phyloP scores from a whole-genome alignment of 1,140 invertebrate genomes.

The Dysdera silvatica region DNA sequence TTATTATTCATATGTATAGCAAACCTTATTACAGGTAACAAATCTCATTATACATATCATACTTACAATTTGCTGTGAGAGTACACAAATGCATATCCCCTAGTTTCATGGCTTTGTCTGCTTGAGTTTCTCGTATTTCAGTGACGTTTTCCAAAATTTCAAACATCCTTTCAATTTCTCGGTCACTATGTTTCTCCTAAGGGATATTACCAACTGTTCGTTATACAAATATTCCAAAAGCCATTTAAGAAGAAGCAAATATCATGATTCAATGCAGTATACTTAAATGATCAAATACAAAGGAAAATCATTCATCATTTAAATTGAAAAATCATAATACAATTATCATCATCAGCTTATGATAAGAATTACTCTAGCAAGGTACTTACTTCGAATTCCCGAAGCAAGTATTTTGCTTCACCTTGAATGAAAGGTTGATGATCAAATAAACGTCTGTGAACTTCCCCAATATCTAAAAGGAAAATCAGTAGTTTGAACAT shows the following conservation, averaged over 20 bases:
- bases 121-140: conserved; percentile 63
- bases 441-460: conserved; percentile 73
- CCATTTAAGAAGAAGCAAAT: not conserved
- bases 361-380: not conserved
- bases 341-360: not conserved
- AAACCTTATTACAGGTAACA: no score
- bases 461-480: conserved; percentile 62
- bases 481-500: no score
- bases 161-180: conserved; percentile 69
- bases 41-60: conserved; percentile 53
- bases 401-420: conserved; percentile 70
- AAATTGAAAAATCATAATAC: not conserved
- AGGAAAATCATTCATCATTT: not conserved
- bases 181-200: conserved; percentile 63
- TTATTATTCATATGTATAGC: no score
- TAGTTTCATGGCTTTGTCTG: conserved; percentile 54
- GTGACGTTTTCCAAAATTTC: conserved; percentile 64
- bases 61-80: conserved; percentile 52
- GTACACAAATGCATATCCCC: conserved; percentile 55
- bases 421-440: conserved; percentile 71
- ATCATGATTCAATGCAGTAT: not conserved
- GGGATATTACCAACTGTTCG: not conserved
- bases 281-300: not conserved
- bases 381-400: conserved; percentile 66
- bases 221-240: not conserved